These are phyloP conservation scores for Acyrthosiphon pisum DNA, from an alignment of 1,140 invertebrate genomes.

Conservation along the genomic window DNA sequence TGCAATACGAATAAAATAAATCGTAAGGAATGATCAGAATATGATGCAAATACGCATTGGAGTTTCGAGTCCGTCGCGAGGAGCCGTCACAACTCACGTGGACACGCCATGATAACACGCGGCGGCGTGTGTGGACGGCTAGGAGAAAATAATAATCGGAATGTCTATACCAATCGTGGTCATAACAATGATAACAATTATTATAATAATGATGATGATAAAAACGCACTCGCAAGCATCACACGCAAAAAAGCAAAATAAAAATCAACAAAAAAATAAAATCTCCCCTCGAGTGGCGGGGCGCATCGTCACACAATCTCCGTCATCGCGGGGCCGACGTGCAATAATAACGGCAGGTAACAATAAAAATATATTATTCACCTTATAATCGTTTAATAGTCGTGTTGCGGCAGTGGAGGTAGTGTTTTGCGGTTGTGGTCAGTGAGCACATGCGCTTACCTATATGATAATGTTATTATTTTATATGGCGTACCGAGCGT, in stretches of 20 bases:
- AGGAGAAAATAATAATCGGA: background rate
- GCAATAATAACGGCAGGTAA: background rate
- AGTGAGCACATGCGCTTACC: background rate
- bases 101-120: background rate
- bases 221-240: background rate
- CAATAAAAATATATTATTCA: background rate
- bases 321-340: background rate
- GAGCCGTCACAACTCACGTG: background rate
- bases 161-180: background rate
- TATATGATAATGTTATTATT: background rate
- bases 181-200: background rate
- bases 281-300: background rate
- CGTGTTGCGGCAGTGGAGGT: background rate
- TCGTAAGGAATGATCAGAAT: background rate
- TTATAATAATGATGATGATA: background rate
- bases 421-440: background rate
- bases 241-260: background rate
- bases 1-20: background rate
- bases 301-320: background rate
- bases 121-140: too few species aligned
- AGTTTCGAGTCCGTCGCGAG: background rate
- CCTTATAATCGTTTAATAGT: background rate
- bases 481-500: too few species aligned
- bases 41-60: background rate
- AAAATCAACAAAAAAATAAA: background rate